These are phyloP conservation scores for Pseudoatta argentina DNA, from an alignment of 1,140 invertebrate species.

Conservation along the genomic window DNA sequence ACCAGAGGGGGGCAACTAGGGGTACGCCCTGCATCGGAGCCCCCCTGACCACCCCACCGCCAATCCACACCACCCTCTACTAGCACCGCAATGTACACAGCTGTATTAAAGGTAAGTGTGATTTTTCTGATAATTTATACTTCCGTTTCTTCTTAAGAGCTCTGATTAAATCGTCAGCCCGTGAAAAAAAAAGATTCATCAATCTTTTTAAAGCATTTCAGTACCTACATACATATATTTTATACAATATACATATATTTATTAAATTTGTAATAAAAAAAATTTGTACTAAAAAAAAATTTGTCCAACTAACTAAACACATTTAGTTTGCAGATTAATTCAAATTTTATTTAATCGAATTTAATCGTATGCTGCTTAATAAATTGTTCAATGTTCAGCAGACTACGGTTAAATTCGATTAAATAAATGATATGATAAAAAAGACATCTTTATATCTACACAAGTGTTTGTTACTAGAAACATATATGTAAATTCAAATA, in stretches of 20 bases:
- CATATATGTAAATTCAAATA: background rate
- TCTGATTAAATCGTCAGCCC: background rate
- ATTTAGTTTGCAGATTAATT: too few species aligned
- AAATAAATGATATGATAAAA: background rate
- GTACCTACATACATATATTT: background rate
- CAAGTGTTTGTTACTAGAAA: background rate
- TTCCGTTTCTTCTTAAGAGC: background rate
- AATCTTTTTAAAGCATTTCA: background rate
- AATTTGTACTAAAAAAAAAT: too few species aligned
- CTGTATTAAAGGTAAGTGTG: constrained; percentile 86
- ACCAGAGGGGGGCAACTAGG: constrained; percentile 86
- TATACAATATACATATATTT: too few species aligned
- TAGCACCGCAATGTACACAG: constrained; percentile 86
- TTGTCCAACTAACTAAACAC: too few species aligned
- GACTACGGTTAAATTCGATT: too few species aligned
- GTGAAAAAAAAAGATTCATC: background rate
- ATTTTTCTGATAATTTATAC: constrained; percentile 48
- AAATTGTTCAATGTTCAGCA: too few species aligned
- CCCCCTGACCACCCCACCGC: constrained; percentile 85
- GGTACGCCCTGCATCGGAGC: constrained; percentile 87
- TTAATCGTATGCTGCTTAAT: too few species aligned
- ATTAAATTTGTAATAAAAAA: background rate
- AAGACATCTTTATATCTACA: background rate
- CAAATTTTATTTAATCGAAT: too few species aligned
- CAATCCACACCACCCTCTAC: constrained; percentile 86